Conservation (phyloP, 2,113 vertebrate genomes). For the Cephalophus harveyi region DNA sequence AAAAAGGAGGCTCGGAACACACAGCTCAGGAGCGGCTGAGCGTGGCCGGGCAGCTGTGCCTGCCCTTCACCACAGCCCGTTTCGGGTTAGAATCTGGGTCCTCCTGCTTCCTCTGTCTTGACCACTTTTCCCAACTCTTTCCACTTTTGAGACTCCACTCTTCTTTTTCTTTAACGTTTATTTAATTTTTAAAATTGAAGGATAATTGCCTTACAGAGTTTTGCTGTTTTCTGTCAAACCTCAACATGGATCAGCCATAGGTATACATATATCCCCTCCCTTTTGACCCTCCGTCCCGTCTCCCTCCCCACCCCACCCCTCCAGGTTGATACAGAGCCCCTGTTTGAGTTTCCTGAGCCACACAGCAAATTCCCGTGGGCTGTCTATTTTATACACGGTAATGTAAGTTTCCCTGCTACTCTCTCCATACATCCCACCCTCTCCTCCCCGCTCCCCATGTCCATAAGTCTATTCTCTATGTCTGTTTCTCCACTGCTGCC, state of each 20-base stretch:
- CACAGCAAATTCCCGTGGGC: neutral
- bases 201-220: neutral
- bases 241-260: neutral
- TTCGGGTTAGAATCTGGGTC: neutral
- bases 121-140: neutral
- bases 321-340: neutral
- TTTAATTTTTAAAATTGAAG: neutral
- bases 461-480: neutral
- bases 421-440: neutral
- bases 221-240: neutral
- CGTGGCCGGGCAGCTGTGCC: rapidly evolving
- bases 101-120: neutral
- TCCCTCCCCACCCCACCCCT: neutral
- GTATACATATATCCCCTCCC: neutral
- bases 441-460: neutral
- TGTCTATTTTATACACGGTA: neutral
- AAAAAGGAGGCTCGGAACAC: neutral
- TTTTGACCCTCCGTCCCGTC: neutral
- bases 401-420: neutral
- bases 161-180: neutral
- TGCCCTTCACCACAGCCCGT: neutral
- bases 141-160: neutral
- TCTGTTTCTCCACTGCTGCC: neutral
- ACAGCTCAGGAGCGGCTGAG: neutral
- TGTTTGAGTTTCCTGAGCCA: neutral